Conservation (phyloP, 1,140 invertebrate genomes). For the Heliothis virescens region DNA sequence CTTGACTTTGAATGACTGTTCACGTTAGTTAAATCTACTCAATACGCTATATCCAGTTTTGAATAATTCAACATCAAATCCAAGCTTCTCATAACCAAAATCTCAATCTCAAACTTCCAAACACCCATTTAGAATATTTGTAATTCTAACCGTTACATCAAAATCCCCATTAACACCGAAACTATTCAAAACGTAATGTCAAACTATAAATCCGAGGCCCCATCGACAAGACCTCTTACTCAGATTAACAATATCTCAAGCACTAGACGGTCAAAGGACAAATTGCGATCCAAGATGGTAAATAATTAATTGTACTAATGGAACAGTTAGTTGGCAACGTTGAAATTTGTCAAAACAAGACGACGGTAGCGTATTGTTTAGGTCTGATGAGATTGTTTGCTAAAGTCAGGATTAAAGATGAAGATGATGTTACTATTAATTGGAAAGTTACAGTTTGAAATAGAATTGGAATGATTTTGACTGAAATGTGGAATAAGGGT, state of each 20-base stretch:
- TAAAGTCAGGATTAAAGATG: background rate
- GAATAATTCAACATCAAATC: background rate
- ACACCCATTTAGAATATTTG: slow-evolving; percentile 20
- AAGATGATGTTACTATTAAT: background rate
- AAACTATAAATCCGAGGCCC: slow-evolving; percentile 48
- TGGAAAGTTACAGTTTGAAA: background rate
- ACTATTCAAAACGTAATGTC: slow-evolving; percentile 31
- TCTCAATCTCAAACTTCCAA: too few relatives aligned
- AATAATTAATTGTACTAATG: slow-evolving; percentile 84
- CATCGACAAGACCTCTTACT: slow-evolving; percentile 75
- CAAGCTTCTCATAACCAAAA: background rate
- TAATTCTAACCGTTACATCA: slow-evolving; percentile 39
- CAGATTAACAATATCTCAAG: slow-evolving; percentile 67
- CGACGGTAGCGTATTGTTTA: slow-evolving; percentile 43
- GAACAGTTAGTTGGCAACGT: slow-evolving; percentile 76
- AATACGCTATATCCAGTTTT: too few relatives aligned
- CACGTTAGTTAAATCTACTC: too few relatives aligned
- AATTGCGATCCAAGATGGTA: slow-evolving; percentile 72
- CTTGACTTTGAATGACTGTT: too few relatives aligned
- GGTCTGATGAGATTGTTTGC: slow-evolving; percentile 11
- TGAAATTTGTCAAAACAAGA: slow-evolving; percentile 76
- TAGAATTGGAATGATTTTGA: background rate
- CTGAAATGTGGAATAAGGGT: too few relatives aligned
- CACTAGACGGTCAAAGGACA: slow-evolving; percentile 77
- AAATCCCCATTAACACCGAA: slow-evolving; percentile 44